These are phyloP conservation scores for Hyalella azteca DNA, from an alignment of 2,888 invertebrate genomes.

Conservation along the genomic window DNA sequence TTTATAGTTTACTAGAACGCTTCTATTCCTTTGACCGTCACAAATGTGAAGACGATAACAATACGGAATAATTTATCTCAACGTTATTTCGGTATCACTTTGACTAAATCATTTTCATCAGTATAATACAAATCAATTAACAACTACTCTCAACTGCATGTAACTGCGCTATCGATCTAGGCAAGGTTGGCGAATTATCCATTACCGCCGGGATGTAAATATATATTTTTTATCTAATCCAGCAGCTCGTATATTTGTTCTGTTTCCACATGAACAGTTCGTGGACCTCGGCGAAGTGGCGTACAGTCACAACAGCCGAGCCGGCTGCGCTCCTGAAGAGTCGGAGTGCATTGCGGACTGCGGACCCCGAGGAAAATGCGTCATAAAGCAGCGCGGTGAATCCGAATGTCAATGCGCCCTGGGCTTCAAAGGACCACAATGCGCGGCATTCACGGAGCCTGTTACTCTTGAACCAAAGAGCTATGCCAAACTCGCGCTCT, in stretches of 20 bases:
- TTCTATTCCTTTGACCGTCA: too few relatives aligned
- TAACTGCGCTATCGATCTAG: background rate
- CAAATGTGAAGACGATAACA: too few relatives aligned
- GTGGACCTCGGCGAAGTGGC: conserved; percentile 77
- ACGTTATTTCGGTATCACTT: too few relatives aligned
- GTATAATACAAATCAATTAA: too few relatives aligned
- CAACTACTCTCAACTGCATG: too few relatives aligned
- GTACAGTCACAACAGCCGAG: conserved; percentile 73
- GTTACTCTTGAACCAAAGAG: conserved; percentile 37
- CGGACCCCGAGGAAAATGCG: conserved; percentile 45
- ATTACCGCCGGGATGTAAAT: too few relatives aligned
- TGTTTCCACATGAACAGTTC: conserved; percentile 37
- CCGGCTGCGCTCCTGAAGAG: conserved; percentile 68
- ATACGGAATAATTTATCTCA: too few relatives aligned
- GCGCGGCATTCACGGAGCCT: conserved; percentile 41
- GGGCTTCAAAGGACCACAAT: conserved; percentile 46
- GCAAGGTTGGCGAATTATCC: too few relatives aligned
- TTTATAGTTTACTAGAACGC: too few relatives aligned
- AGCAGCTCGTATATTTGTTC: too few relatives aligned
- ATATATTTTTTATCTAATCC: too few relatives aligned
- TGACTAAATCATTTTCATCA: too few relatives aligned
- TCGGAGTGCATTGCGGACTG: conserved; percentile 41
- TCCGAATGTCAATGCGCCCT: conserved; percentile 40
- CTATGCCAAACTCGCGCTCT: conserved; percentile 45
- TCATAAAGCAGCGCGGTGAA: conserved; percentile 12